phyloP scores from a whole-genome alignment of 1,140 invertebrate genomes.

The Saxidomus purpurata region DNA sequence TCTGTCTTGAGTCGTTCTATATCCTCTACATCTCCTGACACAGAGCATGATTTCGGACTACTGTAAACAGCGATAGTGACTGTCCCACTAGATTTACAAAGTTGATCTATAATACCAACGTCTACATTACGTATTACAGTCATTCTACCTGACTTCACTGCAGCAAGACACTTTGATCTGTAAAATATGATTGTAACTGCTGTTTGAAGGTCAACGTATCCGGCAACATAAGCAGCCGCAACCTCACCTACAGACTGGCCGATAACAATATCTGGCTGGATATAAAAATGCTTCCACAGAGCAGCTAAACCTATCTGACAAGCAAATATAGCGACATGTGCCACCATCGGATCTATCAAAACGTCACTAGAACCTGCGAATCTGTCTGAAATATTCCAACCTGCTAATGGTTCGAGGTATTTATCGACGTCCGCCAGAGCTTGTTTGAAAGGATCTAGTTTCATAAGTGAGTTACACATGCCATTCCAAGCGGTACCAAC shows the following conservation, averaged over 20 bases:
- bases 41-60: too few species aligned
- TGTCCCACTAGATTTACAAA: neutral
- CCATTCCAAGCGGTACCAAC: slow-evolving; percentile 76
- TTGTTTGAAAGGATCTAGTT: slow-evolving; percentile 56
- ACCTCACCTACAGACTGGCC: too few species aligned
- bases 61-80: slow-evolving; percentile 63
- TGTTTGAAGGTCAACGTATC: too few species aligned
- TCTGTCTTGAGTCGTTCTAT: too few species aligned
- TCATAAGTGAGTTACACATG: slow-evolving; percentile 73
- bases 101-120: slow-evolving; percentile 41
- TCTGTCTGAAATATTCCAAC: slow-evolving; percentile 65
- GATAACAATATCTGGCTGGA: too few species aligned
- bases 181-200: too few species aligned
- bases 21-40: slow-evolving; percentile 73
- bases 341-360: slow-evolving; percentile 69
- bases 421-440: slow-evolving; percentile 71
- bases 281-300: too few species aligned
- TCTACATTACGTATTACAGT: too few species aligned
- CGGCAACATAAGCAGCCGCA: too few species aligned
- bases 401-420: slow-evolving; percentile 61
- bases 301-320: too few species aligned
- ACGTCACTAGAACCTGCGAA: slow-evolving; percentile 51
- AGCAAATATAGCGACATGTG: too few species aligned
- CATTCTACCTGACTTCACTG: slow-evolving; percentile 74
- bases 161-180: slow-evolving; percentile 67